These are phyloP conservation scores for Euwallacea fornicatus DNA, from an alignment of 1,140 invertebrate species.

Conservation along the genomic window DNA sequence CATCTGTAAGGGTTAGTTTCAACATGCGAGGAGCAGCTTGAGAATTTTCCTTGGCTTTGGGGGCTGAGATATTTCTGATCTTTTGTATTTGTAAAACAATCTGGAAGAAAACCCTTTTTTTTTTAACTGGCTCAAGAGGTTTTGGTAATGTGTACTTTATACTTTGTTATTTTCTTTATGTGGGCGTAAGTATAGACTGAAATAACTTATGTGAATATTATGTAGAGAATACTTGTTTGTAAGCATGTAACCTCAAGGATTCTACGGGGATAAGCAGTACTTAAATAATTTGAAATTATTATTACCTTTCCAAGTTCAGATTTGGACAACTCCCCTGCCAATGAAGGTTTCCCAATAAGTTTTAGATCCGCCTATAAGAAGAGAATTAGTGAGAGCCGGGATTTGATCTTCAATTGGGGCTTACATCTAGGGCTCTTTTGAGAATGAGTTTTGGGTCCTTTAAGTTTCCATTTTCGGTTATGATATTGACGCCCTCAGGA, in stretches of 20 bases:
- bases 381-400: slow-evolving; percentile 19
- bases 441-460: slow-evolving; percentile 64
- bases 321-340: slow-evolving; percentile 62
- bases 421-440: slow-evolving; percentile 74
- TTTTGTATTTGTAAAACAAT: slow-evolving; percentile 87
- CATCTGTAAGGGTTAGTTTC: slow-evolving; percentile 82
- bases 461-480: slow-evolving; percentile 67
- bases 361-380: slow-evolving; percentile 73
- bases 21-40: slow-evolving; percentile 77
- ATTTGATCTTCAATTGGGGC: slow-evolving; percentile 35
- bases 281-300: slow-evolving; percentile 7
- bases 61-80: slow-evolving; percentile 82
- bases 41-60: slow-evolving; percentile 88
- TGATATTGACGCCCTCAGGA: slow-evolving; percentile 65
- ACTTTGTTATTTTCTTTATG: no score
- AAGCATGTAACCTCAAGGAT: background rate
- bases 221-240: background rate
- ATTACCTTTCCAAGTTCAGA: slow-evolving; percentile 47
- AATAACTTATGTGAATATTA: no score
- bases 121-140: no score
- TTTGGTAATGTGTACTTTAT: no score
- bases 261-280: no score
- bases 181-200: no score
- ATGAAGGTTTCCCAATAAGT: slow-evolving; percentile 68
- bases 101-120: slow-evolving; percentile 42